Conservation (phyloP, 2,888 invertebrate species). For the Pharmacophagus antenor region DNA sequence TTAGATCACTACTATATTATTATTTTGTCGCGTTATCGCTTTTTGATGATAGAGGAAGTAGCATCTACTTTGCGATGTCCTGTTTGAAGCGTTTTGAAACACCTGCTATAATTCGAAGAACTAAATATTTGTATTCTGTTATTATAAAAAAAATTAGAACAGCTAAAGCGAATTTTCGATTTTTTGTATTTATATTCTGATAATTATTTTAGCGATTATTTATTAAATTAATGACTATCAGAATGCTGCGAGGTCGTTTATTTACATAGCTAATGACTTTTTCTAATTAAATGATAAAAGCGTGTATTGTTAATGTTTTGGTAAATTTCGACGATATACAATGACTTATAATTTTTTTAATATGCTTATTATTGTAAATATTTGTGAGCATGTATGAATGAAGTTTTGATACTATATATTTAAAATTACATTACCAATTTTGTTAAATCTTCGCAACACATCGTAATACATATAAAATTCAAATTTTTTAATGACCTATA, state of each 20-base stretch:
- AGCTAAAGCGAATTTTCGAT: neutral
- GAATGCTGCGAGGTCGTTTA: slow-evolving; percentile 41
- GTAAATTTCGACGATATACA: no score
- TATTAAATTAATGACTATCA: slow-evolving; percentile 1
- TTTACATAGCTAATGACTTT: slow-evolving; percentile 31
- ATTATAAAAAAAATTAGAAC: neutral
- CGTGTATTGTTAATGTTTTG: neutral
- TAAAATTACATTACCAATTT: no score
- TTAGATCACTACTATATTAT: slow-evolving; percentile 55
- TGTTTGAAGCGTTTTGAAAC: slow-evolving; percentile 50
- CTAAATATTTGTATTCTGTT: slow-evolving; percentile 3
- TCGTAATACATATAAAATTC: no score
- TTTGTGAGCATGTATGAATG: no score
- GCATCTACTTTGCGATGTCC: slow-evolving; percentile 56
- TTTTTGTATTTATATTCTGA: no score
- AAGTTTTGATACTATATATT: no score
- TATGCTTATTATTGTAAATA: no score
- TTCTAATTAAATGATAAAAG: slow-evolving; percentile 9
- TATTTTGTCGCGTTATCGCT: slow-evolving; percentile 64
- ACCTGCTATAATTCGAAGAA: slow-evolving; percentile 35
- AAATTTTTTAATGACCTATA: no score
- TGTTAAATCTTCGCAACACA: no score
- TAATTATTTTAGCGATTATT: neutral
- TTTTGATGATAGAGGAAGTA: slow-evolving; percentile 68
- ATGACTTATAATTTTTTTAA: no score